Base-by-base conservation (phyloP, 2,797 vertebrate genomes). In the Arctocebus calabarensis region DNA sequence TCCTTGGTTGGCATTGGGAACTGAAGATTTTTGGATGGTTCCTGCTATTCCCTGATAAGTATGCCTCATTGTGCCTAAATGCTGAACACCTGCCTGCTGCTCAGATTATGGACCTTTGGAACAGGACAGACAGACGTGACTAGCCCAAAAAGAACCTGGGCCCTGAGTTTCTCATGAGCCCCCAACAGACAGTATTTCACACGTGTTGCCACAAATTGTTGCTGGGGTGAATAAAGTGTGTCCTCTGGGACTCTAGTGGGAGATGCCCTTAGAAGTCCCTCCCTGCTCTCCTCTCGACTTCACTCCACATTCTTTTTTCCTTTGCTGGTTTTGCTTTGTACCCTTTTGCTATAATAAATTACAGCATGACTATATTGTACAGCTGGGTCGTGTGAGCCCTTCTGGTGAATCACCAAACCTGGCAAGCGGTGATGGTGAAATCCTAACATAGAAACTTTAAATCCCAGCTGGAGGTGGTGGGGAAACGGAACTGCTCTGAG, bases 291-390 rank as follows among this genome's bases (percentile, higher is more conserved):
- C 29, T 7, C 40, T 34, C 19, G 43, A 79, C 88, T 52, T 19
- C 0, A 29, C 0, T 23, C 66, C 25, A 7, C 2, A 3, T 0
- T 7, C 16, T 29, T 40, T 45, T 40, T 45, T 62, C 59, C 37
- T 40, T 32, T 37, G 23, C 34, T 55, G 34, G 20, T 25, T 57
- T n/a, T 29, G 52, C 7, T 57, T 55, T 73, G 59, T n/a, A 40
- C 11, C 73, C n/a, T 89, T 70, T 32, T 25, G 43, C 20, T 25
- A 14, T 27, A 73, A 61, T 14, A 59, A 93, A 59, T 45, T 10
- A 70, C 5, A 62, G 48, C 27, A 34, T 9, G 27, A 52, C n/a
- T 22, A 8, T 0, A 22, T 1, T 16, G 48, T 52, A 52, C 16
- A 52, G 62, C 23, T 19, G 14, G 55, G 34, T 79, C 75, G 57